Conservation (phyloP, 2,113 vertebrate species). For the Brachypodius melanocephalos region DNA sequence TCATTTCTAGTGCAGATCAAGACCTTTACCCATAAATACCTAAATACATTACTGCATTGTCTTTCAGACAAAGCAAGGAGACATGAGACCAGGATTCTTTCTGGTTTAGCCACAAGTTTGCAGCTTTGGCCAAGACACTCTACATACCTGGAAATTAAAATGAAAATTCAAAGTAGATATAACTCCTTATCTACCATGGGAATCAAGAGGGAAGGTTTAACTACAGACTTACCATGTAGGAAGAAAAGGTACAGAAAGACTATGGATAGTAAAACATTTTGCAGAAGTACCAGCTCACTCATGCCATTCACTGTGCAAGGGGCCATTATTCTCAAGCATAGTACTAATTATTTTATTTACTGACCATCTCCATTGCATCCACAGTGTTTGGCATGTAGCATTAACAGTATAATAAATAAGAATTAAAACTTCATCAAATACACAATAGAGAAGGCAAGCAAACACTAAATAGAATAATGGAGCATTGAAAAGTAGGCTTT, state of each 20-base stretch:
- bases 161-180: not conserved
- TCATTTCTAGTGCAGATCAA: not conserved
- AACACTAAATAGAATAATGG: slow-evolving; percentile 5
- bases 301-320: not conserved
- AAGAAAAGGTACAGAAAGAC: not conserved
- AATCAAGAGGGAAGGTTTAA: not conserved
- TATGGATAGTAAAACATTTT: not conserved
- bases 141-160: not conserved
- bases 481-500: slow-evolving; percentile 40
- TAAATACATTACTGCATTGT: not conserved
- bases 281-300: not conserved
- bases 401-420: slow-evolving; percentile 28
- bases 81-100: not conserved
- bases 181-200: not conserved
- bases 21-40: not conserved
- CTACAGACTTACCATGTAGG: not conserved
- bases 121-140: not conserved
- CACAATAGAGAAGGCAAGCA: slow-evolving; percentile 35
- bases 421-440: slow-evolving; percentile 23
- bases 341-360: slow-evolving; percentile 16
- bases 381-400: not conserved
- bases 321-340: not conserved
- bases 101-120: not conserved
- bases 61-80: not conserved
- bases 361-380: not conserved